phyloP scores from a whole-genome alignment of 2,113 vertebrate genomes.

The Phaetusa simplex region DNA sequence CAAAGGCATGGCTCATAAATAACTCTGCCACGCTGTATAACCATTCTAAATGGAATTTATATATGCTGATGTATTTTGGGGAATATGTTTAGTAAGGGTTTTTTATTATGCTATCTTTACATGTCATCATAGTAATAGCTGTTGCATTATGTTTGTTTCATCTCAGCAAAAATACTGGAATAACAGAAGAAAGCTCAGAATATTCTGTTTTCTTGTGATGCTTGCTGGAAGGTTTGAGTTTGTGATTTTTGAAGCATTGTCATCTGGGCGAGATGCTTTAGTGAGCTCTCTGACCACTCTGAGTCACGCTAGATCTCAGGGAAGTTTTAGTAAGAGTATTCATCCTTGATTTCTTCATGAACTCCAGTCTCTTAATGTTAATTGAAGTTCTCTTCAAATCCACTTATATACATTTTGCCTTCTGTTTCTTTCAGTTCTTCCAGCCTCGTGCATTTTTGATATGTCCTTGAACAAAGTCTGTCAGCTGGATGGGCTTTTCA shows the following conservation, averaged over 20 bases:
- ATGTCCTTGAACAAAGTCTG: not conserved
- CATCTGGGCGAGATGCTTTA: not conserved
- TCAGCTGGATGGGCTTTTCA: not conserved
- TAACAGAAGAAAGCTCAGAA: constrained; percentile 64
- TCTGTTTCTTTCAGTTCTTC: not conserved
- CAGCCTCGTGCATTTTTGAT: not conserved
- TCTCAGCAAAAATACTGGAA: constrained; percentile 69
- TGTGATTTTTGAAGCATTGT: not conserved
- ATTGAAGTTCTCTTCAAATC: not conserved
- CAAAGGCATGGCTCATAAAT: constrained; percentile 74
- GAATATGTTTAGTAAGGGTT: constrained; percentile 76
- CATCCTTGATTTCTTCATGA: not conserved
- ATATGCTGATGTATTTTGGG: constrained; percentile 54
- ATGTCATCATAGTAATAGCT: constrained; percentile 74
- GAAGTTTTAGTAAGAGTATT: not conserved
- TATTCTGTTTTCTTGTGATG: constrained; percentile 53
- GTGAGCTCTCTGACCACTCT: not conserved
- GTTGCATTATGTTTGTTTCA: constrained; percentile 71
- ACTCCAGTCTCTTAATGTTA: not conserved
- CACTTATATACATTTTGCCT: not conserved
- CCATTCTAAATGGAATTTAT: constrained; percentile 76
- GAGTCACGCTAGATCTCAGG: not conserved
- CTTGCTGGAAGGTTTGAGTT: not conserved
- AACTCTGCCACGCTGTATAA: constrained; percentile 72
- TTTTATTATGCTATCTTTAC: constrained; percentile 76